Evolutionary conservation across 2,797 vertebrate genomes (phyloP).

Genomic region (Cryptoprocta ferox): DNA sequence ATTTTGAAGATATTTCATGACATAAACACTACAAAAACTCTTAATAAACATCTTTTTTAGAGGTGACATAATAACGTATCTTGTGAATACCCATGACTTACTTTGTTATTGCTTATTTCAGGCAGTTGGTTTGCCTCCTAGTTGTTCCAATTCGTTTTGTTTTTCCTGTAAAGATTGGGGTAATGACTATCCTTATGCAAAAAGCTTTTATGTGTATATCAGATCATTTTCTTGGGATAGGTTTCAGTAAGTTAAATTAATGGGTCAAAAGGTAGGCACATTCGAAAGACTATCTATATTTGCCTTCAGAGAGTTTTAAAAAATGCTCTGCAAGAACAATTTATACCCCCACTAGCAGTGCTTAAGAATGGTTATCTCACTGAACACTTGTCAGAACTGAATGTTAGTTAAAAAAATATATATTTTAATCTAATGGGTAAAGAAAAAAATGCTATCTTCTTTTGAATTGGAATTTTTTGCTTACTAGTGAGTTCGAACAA

Average conservation of each 20-base stretch:
- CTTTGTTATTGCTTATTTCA: slow-evolving; percentile 27
- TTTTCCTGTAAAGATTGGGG: slow-evolving; percentile 1
- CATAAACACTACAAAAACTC: slow-evolving; percentile 13
- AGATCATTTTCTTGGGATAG: slow-evolving; percentile 59
- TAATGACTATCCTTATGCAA: slow-evolving; percentile 23
- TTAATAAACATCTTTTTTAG: slow-evolving; percentile 25
- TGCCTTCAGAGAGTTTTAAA: slow-evolving; percentile 46
- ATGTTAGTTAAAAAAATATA: slow-evolving; percentile 27
- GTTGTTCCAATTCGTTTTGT: background rate
- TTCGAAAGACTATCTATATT: slow-evolving; percentile 62
- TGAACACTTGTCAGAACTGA: slow-evolving; percentile 49
- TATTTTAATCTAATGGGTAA: slow-evolving; percentile 62
- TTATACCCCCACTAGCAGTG: background rate
- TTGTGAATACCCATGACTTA: background rate
- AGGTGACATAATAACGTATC: background rate
- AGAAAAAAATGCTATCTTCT: slow-evolving; percentile 13
- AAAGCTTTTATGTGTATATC: background rate
- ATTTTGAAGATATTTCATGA: slow-evolving; percentile 24
- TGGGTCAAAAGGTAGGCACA: slow-evolving; percentile 56
- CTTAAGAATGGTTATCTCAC: slow-evolving; percentile 57
- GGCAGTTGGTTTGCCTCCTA: background rate
- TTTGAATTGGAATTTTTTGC: slow-evolving; percentile 50
- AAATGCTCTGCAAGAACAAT: slow-evolving; percentile 22
- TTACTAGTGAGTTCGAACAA: background rate
- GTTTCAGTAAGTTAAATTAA: slow-evolving; percentile 70